A percentile compares a stretch with the other conserved stretches of the same genome.
These are phyloP conservation scores for Coleophora flavipennella DNA, from an alignment of 2,888 invertebrate species.

Conservation along the genomic window DNA sequence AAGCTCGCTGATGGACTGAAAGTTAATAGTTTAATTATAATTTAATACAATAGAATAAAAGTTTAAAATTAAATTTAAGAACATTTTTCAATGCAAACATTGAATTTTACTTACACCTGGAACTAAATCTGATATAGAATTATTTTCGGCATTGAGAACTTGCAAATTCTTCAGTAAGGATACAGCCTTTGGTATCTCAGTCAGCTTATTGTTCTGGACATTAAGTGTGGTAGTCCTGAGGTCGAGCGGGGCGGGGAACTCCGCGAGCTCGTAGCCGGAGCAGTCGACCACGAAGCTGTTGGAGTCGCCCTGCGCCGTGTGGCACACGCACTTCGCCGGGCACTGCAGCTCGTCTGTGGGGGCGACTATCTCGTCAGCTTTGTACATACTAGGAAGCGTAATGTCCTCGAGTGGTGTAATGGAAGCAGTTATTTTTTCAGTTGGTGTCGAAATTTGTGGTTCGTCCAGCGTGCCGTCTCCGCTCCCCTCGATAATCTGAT, in stretches of 20 bases:
- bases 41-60: too few relatives aligned
- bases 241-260: constrained; percentile 57
- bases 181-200: constrained; percentile 49
- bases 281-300: constrained; percentile 56
- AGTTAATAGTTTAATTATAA: constrained; percentile 16
- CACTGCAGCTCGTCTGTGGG: constrained; percentile 18
- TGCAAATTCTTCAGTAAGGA: constrained; percentile 44
- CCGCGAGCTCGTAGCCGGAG: constrained; percentile 55
- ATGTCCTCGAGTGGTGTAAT: constrained; percentile 34
- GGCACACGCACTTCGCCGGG: constrained; percentile 49
- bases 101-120: constrained; percentile 42
- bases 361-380: constrained; percentile 11
- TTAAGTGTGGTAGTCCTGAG: constrained; percentile 45
- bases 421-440: constrained; percentile 2
- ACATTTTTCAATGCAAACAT: background rate
- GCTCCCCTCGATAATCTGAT: constrained; percentile 37
- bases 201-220: constrained; percentile 55
- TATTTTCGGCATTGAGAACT: constrained; percentile 46
- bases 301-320: constrained; percentile 39
- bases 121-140: constrained; percentile 46
- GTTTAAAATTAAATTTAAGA: background rate
- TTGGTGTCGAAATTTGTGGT: constrained; percentile 25
- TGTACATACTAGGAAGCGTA: constrained; percentile 4
- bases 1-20: constrained; percentile 60
- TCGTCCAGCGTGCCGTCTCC: constrained; percentile 37